Evolutionary conservation across 1,140 invertebrate genomes (phyloP).

Genomic region (Bombus superbus): DNA sequence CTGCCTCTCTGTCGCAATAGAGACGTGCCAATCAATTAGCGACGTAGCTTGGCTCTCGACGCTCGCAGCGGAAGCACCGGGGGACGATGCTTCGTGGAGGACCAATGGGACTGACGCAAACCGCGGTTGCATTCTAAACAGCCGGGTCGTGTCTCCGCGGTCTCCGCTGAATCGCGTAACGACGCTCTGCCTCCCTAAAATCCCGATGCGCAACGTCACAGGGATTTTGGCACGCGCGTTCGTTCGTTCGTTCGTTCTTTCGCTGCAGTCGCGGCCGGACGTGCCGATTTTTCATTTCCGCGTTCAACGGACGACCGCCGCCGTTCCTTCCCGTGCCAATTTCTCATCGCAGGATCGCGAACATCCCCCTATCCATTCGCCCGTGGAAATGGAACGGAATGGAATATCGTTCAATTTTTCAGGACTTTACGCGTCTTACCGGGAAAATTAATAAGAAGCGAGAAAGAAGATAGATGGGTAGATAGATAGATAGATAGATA

Average conservation of each 20-base stretch:
- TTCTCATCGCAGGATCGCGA: not conserved
- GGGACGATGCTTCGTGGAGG: constrained; percentile 47
- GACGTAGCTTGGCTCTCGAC: constrained; percentile 55
- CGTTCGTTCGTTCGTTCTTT: not conserved
- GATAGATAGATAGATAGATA: not conserved
- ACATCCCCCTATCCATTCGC: not conserved
- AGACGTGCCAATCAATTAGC: constrained; percentile 77
- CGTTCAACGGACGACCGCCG: not conserved
- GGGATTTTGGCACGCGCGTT: not conserved
- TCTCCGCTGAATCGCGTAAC: constrained; percentile 26
- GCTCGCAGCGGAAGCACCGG: constrained; percentile 37
- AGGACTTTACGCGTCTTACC: not conserved
- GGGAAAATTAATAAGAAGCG: not conserved
- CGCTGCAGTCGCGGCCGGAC: not conserved
- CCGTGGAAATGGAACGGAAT: not conserved
- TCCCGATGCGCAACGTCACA: constrained; percentile 19
- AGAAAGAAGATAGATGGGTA: not conserved
- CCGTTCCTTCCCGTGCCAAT: not conserved
- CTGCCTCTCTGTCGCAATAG: constrained; percentile 30
- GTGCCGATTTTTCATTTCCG: not conserved
- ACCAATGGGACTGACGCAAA: constrained; percentile 66
- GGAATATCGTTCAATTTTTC: constrained; percentile 14
- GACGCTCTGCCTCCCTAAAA: constrained; percentile 30
- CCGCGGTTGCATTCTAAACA: constrained; percentile 74
- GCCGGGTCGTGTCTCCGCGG: constrained; percentile 50